phyloP scores from a whole-genome alignment of 2,113 vertebrate genomes.

The Himantopus leucocephalus region DNA sequence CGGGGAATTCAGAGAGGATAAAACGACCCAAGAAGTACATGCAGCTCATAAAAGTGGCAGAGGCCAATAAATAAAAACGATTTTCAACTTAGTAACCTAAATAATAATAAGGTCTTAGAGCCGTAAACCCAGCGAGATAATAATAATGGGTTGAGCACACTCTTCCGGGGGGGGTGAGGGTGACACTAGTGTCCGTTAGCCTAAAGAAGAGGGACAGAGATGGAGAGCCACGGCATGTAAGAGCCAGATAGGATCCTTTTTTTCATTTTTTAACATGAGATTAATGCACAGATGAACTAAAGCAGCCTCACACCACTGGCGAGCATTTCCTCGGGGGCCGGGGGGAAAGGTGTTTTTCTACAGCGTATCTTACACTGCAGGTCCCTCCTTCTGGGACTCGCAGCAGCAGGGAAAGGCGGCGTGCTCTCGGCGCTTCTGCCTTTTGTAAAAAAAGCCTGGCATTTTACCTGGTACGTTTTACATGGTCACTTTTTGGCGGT shows the following conservation, averaged over 20 bases:
- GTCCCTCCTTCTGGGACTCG: neutral
- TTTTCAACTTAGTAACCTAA: neutral
- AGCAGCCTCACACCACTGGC: neutral
- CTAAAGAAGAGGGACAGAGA: neutral
- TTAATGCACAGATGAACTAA: neutral
- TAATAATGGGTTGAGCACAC: fast-evolving
- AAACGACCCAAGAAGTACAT: neutral
- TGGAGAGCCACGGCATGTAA: neutral
- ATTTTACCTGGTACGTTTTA: fast-evolving
- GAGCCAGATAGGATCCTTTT: neutral
- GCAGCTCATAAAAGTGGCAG: neutral
- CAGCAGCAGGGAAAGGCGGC: neutral
- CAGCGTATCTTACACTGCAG: fast-evolving
- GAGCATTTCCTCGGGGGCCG: neutral
- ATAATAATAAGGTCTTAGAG: neutral
- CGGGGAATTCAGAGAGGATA: neutral
- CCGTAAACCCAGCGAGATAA: neutral
- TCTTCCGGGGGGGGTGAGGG: neutral
- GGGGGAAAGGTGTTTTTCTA: neutral
- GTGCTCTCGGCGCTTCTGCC: neutral
- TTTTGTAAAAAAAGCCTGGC: neutral
- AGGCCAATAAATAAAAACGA: neutral
- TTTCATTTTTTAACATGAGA: neutral
- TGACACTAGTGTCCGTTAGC: neutral
- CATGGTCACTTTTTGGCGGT: neutral